These are phyloP conservation scores for Pholis gunnellus DNA, from an alignment of 2,113 vertebrate species.

Conservation along the genomic window DNA sequence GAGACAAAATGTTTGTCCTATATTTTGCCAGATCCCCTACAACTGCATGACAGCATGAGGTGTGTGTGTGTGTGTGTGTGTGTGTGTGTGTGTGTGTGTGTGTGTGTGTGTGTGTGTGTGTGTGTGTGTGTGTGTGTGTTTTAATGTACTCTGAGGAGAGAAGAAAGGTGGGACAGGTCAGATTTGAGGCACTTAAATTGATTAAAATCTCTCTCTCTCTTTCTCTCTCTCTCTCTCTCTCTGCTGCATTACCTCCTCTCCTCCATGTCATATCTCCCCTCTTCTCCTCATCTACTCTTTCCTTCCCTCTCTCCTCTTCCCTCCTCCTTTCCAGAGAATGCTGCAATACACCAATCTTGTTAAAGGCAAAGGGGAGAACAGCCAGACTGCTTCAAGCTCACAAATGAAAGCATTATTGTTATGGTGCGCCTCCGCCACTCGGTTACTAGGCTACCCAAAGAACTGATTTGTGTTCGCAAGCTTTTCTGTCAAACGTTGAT, in stretches of 20 bases:
- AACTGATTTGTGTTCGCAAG: neutral
- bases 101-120: constrained; percentile 16
- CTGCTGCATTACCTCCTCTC: constrained; percentile 42
- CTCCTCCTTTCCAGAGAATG: neutral
- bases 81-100: constrained; percentile 12
- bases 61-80: constrained; percentile 9
- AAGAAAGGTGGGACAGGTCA: constrained; percentile 51
- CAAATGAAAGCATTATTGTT: neutral
- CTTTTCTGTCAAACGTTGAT: neutral
- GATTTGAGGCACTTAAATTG: constrained; percentile 65
- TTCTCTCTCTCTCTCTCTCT: constrained; percentile 23
- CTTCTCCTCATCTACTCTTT: neutral
- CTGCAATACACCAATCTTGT: constrained; percentile 28
- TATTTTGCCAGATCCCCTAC: neutral
- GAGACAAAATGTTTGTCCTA: constrained; percentile 5
- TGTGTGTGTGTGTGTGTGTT: neutral
- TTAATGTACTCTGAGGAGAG: constrained; percentile 53
- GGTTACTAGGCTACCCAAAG: neutral
- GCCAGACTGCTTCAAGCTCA: neutral
- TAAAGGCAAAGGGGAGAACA: constrained; percentile 4
- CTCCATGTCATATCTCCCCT: neutral
- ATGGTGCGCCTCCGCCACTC: neutral
- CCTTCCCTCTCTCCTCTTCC: neutral
- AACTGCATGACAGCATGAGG: neutral
- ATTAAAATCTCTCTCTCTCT: constrained; percentile 56